These are phyloP conservation scores for Teleopsis dalmanni DNA, from an alignment of 1,140 invertebrate species.

Conservation along the genomic window DNA sequence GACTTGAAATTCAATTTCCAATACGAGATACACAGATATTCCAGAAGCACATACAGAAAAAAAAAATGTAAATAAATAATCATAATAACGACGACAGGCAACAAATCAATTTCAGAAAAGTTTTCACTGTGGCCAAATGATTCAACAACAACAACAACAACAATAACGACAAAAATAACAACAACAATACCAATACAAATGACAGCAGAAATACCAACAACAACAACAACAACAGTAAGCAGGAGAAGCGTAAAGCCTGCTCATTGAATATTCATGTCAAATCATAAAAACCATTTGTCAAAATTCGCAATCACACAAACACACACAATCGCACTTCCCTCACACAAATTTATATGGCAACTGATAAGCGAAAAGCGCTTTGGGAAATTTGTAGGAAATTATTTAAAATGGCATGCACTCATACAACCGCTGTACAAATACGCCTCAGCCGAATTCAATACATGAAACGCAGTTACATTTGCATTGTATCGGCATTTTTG, in stretches of 20 bases:
- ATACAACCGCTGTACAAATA: no score
- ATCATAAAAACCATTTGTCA: slow-evolving; percentile 10
- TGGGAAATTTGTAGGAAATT: neutral
- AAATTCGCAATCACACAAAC: slow-evolving; percentile 2
- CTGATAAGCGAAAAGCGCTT: neutral
- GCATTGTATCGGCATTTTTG: no score
- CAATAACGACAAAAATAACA: neutral
- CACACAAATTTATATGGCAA: neutral
- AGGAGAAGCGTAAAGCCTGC: no score
- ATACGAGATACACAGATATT: no score
- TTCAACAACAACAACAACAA: neutral
- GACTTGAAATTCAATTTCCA: no score
- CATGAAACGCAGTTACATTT: no score
- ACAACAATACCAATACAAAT: neutral
- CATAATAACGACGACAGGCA: neutral
- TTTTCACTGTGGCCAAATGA: neutral
- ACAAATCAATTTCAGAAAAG: slow-evolving; percentile 7
- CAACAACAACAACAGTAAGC: neutral
- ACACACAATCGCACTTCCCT: neutral
- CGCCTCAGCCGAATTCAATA: no score
- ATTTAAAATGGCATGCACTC: slow-evolving; percentile 3
- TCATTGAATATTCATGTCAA: slow-evolving; percentile 12
- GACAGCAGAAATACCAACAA: neutral
- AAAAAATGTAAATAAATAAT: neutral
- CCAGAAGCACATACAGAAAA: no score